Base-by-base conservation (phyloP, 2,113 vertebrate genomes). In the Anoura caudifer region DNA sequence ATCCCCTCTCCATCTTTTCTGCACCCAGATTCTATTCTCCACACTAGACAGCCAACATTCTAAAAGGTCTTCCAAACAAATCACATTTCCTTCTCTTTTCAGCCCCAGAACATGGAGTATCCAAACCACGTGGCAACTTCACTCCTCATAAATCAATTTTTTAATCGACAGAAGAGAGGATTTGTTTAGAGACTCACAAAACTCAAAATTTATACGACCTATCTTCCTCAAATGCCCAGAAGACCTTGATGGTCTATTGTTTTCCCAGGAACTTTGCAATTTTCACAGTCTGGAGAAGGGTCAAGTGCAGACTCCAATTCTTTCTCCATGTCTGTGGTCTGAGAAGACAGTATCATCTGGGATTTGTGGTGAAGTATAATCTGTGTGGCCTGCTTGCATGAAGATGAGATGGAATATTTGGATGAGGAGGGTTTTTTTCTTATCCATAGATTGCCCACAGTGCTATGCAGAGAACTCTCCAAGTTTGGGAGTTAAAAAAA, bases 51-150 rank as follows among this genome's bases (percentile, higher is more conserved):
- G 97, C 96, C 97, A 97, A 94, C 93, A 94, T 47, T 59, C 63
- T 47, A 76, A 96, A 94, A 97, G 75, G n/a, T 72, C 93, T 98
- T 97, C 97, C 97, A 97, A 96, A 93, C 69, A 94, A 97, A 96
- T 96, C 85, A 87, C 93, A 97, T 87, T 93, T 97, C 70, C 75
- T 97, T 95, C 83, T 95, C 69, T 94, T 93, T 90, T 85, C 93
- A 94, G 89, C 93, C 97, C 95, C 59, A 95, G 89, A 96, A 87
- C 83, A 65, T 41, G 87, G 70, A 77, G 84, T 88, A 86, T 96
- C 69, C 95, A 96, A 97, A 97, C 93, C 88, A 96, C 1, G 93
- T 81, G 83, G 95, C 89, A 94, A 73, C 70, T 88, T 97, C 97
- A 63, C 97, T 96, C 91, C 93, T 97, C 93, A 63, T 96, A 94